phyloP scores from a whole-genome alignment of 2,797 vertebrate species.

The Naso thynnoides region DNA sequence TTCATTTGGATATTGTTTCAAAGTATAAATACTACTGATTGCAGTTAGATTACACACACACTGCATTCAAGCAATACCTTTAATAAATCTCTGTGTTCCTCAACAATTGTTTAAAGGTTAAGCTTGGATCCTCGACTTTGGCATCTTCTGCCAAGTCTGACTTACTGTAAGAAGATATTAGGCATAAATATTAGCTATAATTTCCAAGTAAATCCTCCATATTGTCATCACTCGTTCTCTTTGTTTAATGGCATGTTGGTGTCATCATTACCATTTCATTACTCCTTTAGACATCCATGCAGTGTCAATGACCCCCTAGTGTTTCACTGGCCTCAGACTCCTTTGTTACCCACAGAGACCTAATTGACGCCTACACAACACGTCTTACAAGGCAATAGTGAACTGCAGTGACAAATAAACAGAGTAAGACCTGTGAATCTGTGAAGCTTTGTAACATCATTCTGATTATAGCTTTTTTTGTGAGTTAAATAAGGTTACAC shows the following conservation, averaged over 20 bases:
- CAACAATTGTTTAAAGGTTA: background rate
- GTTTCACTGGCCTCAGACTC: constrained; percentile 47
- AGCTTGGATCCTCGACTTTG: background rate
- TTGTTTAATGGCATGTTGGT: constrained; percentile 25
- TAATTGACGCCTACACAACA: constrained; percentile 64
- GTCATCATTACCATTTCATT: constrained; percentile 50
- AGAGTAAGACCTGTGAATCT: constrained; percentile 46
- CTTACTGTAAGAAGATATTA: background rate
- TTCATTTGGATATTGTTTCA: background rate
- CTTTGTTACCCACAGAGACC: constrained; percentile 54
- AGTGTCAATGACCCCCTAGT: constrained; percentile 46
- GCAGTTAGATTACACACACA: background rate
- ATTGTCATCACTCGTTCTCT: background rate
- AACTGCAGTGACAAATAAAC: constrained; percentile 6
- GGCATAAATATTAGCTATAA: background rate
- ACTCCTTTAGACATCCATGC: constrained; percentile 42
- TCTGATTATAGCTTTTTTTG: constrained; percentile 50
- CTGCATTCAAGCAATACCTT: background rate
- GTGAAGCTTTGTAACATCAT: constrained; percentile 27
- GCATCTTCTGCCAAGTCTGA: background rate
- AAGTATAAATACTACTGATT: background rate
- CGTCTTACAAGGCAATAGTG: constrained; percentile 19
- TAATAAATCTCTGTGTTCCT: background rate
- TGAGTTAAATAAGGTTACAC: constrained; percentile 33
- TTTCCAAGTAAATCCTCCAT: background rate